Evolutionary conservation across 2,888 invertebrate species (phyloP), one percentile per base, ranked within the genome.

Genomic region (Crepidodera aurea): DNA sequence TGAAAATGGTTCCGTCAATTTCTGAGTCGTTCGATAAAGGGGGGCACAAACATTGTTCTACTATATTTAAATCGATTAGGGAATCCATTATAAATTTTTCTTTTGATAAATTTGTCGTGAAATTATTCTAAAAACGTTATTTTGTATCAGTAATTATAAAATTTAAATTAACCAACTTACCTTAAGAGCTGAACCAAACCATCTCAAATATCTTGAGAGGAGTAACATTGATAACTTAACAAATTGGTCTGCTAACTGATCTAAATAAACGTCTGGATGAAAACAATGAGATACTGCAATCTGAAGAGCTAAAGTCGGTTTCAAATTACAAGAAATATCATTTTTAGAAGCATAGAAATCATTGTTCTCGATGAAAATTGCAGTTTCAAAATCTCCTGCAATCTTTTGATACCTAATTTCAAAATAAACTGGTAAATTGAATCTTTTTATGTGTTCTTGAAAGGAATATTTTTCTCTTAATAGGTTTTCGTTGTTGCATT

Each of bases 381-480:
- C 78, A 44, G 77, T 79, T 77, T 87, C 87, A 67, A 87, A 81
- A 37, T 80, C 82, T 69, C 91, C 91, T 55, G 93, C 94, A 77
- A 97, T 93, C 83, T 96, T 94, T 84, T 96, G 96, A 83, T 95
- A 96, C 69, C 95, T 86, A 70, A 95, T 93, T 83, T 97, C 96
- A 80, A 94, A 97, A 81, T 98, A 98, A n/a, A 98, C 96, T 8
- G 95, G 93, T 51, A 97, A 84, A 82, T 96, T 97, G 93, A 96
- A 98, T 71, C 93, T 89, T 68, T 88, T 88, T 70, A 80, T 72
- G 61, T 93, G 86, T 76, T 95, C 88, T 73, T 88, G 88, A 75
- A 92, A 94, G 67, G 91, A 89, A 1, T 85, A 80, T 74, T 92
- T 89, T 55, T 84, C 82, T 67, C 87, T 84, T 56, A 94, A 84